A percentile compares a stretch with the other conserved stretches of the same genome.
phyloP scores from a whole-genome alignment of 2,113 vertebrate genomes.

The Pollachius pollachius region DNA sequence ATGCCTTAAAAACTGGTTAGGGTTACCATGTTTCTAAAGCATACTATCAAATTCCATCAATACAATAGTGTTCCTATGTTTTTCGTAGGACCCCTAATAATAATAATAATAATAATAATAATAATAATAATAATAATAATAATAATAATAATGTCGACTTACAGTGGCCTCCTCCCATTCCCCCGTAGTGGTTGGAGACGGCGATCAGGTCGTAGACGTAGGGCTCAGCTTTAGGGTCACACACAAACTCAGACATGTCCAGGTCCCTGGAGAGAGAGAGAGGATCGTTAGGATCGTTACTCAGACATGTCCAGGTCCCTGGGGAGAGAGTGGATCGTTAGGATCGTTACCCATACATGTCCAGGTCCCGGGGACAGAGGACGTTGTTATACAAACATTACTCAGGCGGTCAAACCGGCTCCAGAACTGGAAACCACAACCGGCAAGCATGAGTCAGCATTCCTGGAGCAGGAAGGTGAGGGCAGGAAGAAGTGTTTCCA shows the following conservation, averaged over 20 bases:
- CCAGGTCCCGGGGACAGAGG: too few relatives aligned
- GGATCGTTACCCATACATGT: background rate
- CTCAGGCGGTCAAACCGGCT: too few relatives aligned
- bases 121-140: background rate
- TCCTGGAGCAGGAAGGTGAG: background rate
- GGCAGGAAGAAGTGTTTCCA: background rate
- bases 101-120: background rate
- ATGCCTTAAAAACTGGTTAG: too few relatives aligned
- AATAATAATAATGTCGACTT: constrained; percentile 66
- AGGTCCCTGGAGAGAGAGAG: constrained; percentile 76
- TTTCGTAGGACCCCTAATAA: background rate
- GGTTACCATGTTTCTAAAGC: too few relatives aligned
- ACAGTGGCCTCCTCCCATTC: constrained; percentile 97
- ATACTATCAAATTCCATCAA: too few relatives aligned
- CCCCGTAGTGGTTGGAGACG: constrained; percentile 95
- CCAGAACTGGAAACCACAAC: too few relatives aligned
- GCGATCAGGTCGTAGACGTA: constrained; percentile 92
- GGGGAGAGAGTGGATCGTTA: constrained; percentile 11
- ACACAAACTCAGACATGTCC: constrained; percentile 95
- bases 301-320: constrained; percentile 92
- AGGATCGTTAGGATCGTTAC: background rate
- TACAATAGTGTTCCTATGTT: too few relatives aligned
- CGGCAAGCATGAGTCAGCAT: constrained; percentile 14
- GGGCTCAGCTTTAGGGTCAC: constrained; percentile 83
- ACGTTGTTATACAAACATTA: too few relatives aligned